phyloP scores from a whole-genome alignment of 1,140 invertebrate genomes.

The Anastatus disparis region DNA sequence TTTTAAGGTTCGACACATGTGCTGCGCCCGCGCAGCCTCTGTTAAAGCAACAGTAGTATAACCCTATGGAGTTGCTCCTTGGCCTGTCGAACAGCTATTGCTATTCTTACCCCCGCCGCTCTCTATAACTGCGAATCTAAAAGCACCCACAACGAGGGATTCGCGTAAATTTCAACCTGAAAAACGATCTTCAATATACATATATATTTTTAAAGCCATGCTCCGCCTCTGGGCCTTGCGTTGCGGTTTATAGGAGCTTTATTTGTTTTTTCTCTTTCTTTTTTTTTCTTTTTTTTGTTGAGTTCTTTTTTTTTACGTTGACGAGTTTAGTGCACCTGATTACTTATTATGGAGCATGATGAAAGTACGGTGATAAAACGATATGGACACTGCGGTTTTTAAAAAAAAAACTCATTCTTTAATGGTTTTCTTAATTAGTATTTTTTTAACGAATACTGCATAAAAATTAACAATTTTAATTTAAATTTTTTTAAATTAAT shows the following conservation, averaged over 20 bases:
- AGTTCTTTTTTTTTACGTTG: not conserved
- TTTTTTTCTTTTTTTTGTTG: not conserved
- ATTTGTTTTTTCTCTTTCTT: conserved; percentile 13
- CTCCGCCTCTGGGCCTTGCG: conserved; percentile 41
- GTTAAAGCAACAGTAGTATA: conserved; percentile 1
- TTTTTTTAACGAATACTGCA: too few species aligned
- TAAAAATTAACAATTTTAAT: too few species aligned
- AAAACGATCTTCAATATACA: conserved; percentile 66
- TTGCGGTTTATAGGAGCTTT: conserved; percentile 43
- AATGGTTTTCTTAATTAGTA: too few species aligned
- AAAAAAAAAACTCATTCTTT: too few species aligned
- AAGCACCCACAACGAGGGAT: conserved; percentile 6
- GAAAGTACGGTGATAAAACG: too few species aligned
- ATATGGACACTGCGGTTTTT: too few species aligned
- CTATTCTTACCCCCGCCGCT: not conserved
- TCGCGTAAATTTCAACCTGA: conserved; percentile 60
- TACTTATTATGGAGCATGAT: not conserved
- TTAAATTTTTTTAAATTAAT: too few species aligned
- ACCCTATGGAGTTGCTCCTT: conserved; percentile 29
- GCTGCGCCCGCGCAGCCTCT: conserved; percentile 45
- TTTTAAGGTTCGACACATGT: conserved; percentile 69
- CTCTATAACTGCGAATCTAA: not conserved
- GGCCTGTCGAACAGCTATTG: conserved; percentile 29
- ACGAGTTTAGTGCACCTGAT: not conserved
- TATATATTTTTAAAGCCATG: conserved; percentile 61